Evolutionary conservation across 2,797 vertebrate species (phyloP).

Genomic region (Neosilurus mollespiculum): DNA sequence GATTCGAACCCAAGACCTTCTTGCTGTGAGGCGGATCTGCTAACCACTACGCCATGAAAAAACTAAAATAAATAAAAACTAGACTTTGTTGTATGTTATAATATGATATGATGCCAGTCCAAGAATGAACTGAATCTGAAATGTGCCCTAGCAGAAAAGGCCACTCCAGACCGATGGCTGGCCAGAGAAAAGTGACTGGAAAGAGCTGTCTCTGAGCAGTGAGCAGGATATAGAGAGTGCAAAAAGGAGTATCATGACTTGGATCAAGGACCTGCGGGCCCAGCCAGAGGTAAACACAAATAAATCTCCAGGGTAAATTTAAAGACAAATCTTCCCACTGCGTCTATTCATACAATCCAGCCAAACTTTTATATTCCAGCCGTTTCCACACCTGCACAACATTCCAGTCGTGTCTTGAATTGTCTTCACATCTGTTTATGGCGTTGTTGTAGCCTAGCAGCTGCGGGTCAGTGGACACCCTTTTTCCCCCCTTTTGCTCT

Average conservation of each 20-base stretch:
- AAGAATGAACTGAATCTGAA: background rate
- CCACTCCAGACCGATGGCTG: conserved; percentile 73
- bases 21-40: too few relatives aligned
- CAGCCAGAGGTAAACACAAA: conserved; percentile 71
- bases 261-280: conserved; percentile 75
- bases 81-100: background rate
- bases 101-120: background rate
- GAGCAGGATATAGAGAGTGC: conserved; percentile 66
- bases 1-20: too few relatives aligned
- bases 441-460: background rate
- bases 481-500: background rate
- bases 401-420: too few relatives aligned
- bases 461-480: background rate
- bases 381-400: background rate
- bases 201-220: conserved; percentile 55
- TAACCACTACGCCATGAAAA: too few relatives aligned
- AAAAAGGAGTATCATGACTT: conserved; percentile 67
- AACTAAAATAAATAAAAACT: background rate
- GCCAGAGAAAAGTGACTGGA: conserved; percentile 65
- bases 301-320: background rate
- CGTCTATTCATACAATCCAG: background rate
- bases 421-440: background rate
- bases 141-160: conserved; percentile 61
- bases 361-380: background rate
- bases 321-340: background rate